A percentile compares a stretch with the other conserved stretches of the same genome.
Evolutionary conservation across 2,888 invertebrate species (phyloP).

Genomic region (Prenolepis imparis): DNA sequence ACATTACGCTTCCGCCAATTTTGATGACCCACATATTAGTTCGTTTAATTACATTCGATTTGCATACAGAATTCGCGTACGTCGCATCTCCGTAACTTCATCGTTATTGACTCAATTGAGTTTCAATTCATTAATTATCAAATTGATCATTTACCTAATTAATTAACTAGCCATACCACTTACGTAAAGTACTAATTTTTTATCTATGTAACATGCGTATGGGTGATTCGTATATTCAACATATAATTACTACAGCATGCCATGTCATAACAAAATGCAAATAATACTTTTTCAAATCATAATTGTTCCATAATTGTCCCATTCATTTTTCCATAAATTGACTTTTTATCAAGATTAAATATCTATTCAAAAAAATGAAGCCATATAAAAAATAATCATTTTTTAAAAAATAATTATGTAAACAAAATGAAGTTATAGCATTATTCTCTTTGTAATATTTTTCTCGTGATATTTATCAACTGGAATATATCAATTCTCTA

Average conservation of each 20-base stretch:
- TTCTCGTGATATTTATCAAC: background rate
- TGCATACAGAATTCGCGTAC: slow-evolving; percentile 31
- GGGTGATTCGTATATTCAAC: slow-evolving; percentile 11
- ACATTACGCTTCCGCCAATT: slow-evolving; percentile 17
- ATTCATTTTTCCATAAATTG: background rate
- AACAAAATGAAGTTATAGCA: no score
- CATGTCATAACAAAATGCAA: background rate
- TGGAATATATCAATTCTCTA: background rate
- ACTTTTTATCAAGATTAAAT: slow-evolving; percentile 1
- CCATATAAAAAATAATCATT: background rate
- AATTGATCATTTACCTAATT: slow-evolving; percentile 54
- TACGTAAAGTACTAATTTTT: slow-evolving; percentile 19
- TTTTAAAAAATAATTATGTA: no score
- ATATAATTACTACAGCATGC: slow-evolving; percentile 25
- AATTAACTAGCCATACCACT: slow-evolving; percentile 37
- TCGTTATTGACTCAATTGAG: slow-evolving; percentile 44
- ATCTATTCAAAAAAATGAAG: background rate
- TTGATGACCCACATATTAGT: slow-evolving; percentile 39
- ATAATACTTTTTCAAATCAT: background rate
- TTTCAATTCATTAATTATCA: slow-evolving; percentile 53
- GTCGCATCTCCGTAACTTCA: slow-evolving; percentile 36
- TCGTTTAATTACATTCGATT: slow-evolving; percentile 48
- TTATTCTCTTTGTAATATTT: no score
- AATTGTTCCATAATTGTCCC: background rate
- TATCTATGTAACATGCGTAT: background rate